These are phyloP conservation scores for Cosmia trapezina DNA, from an alignment of 2,888 invertebrate species.

Conservation along the genomic window DNA sequence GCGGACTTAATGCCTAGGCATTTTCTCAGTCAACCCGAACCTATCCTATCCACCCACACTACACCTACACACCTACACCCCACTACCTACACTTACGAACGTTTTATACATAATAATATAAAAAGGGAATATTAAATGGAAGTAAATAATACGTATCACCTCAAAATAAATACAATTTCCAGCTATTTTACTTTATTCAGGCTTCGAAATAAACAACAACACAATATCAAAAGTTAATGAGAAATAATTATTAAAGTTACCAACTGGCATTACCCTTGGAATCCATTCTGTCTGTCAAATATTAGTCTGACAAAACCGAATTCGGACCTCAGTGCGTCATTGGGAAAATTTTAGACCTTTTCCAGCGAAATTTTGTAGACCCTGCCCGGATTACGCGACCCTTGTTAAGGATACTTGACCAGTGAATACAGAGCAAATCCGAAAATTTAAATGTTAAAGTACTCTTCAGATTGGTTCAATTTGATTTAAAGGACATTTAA, in stretches of 20 bases:
- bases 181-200: constrained; percentile 7
- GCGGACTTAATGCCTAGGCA: too few species aligned
- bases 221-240: constrained; percentile 16
- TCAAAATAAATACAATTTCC: background rate
- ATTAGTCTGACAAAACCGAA: constrained; percentile 45
- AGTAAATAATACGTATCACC: background rate
- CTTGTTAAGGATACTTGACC: constrained; percentile 42
- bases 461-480: background rate
- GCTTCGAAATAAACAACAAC: constrained; percentile 14
- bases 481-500: background rate
- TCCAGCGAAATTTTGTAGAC: constrained; percentile 42
- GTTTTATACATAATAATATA: too few species aligned
- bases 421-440: constrained; percentile 27
- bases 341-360: constrained; percentile 54
- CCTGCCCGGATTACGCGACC: constrained; percentile 50
- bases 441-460: constrained; percentile 18
- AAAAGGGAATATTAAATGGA: background rate
- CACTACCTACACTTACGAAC: too few species aligned
- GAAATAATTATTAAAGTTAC: constrained; percentile 50
- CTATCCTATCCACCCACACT: too few species aligned
- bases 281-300: constrained; percentile 43
- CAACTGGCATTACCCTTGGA: constrained; percentile 23
- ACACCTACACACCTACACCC: too few species aligned
- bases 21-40: too few species aligned
- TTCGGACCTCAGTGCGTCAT: constrained; percentile 33